Conservation (phyloP, 2,113 vertebrate genomes). For the Cottus gobio region DNA sequence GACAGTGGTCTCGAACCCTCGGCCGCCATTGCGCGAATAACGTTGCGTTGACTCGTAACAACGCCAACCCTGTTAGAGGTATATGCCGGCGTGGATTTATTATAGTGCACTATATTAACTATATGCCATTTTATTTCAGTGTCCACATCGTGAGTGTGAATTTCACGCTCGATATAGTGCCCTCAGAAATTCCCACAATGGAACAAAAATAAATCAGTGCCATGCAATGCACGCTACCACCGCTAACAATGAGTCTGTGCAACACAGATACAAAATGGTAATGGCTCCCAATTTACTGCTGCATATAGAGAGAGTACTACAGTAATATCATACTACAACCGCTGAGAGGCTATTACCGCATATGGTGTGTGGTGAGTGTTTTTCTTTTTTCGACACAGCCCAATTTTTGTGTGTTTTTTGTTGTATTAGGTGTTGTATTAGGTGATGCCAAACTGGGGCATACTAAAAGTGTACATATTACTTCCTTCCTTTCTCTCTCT, state of each 20-base stretch:
- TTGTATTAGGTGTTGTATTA: no score
- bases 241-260: not conserved
- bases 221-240: not conserved
- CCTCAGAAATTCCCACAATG: not conserved
- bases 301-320: not conserved
- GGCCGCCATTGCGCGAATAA: not conserved
- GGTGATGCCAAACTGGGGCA: not conserved
- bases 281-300: not conserved
- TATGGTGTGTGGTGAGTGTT: not conserved
- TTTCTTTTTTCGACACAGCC: no score
- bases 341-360: not conserved
- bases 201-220: not conserved
- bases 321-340: not conserved
- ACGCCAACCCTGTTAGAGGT: no score
- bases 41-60: not conserved
- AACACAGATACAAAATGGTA: not conserved
- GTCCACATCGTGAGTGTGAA: not conserved
- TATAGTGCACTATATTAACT: not conserved
- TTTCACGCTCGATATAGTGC: not conserved
- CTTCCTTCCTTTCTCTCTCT: conserved; percentile 13
- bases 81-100: not conserved
- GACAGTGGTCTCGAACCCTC: not conserved
- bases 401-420: no score
- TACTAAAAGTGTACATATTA: conserved; percentile 16
- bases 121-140: not conserved